Conservation (phyloP, 2,888 invertebrate genomes). For the Pyrrhopygopsis socrates region DNA sequence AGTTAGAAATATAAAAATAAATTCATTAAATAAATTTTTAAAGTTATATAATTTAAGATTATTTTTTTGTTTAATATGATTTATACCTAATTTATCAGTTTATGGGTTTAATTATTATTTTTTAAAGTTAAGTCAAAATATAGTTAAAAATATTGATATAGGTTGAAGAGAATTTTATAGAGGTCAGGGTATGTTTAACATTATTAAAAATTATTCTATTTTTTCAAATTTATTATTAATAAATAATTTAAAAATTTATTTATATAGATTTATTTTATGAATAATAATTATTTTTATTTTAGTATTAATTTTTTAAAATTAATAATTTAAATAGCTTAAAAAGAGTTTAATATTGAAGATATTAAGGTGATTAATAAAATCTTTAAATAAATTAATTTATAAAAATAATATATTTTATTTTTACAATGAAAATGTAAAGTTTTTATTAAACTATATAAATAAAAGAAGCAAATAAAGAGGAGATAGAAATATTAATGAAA, state of each 20-base stretch:
- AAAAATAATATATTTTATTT: too few species aligned
- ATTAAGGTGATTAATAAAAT: conserved; percentile 89
- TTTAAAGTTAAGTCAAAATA: conserved; percentile 91
- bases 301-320: conserved; percentile 39
- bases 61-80: conserved; percentile 93
- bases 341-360: conserved; percentile 92
- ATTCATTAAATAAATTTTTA: conserved; percentile 92
- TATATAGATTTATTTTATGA: too few species aligned
- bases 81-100: conserved; percentile 94
- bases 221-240: conserved; percentile 91
- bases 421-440: too few species aligned
- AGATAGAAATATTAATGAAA: conserved; percentile 93
- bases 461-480: not conserved
- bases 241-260: conserved; percentile 92
- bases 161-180: conserved; percentile 94
- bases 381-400: conserved; percentile 89
- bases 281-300: conserved; percentile 82
- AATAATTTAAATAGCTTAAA: conserved; percentile 91
- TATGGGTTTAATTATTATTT: conserved; percentile 92
- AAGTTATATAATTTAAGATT: conserved; percentile 89
- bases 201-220: conserved; percentile 91
- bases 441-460: conserved; percentile 96
- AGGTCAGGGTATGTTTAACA: conserved; percentile 91
- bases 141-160: conserved; percentile 93
- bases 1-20: conserved; percentile 92